A percentile compares a stretch with the other conserved stretches of the same genome.
Conservation (phyloP, 2,113 vertebrate species). For the Haplochromis burtoni region DNA sequence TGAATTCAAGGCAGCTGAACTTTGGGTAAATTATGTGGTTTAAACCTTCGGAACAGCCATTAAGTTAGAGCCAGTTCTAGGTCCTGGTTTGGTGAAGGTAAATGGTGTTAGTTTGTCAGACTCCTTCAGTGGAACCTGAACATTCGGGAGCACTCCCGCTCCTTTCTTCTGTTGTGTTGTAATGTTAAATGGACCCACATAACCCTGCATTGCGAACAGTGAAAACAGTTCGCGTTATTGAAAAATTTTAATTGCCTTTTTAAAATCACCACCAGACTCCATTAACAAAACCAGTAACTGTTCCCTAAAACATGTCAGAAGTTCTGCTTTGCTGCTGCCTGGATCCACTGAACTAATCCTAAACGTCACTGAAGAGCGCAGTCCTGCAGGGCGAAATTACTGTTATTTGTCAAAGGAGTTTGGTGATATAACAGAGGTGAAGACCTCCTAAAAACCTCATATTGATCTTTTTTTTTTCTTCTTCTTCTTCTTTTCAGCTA, state of each 20-base stretch:
- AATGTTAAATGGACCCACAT: neutral
- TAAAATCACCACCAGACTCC: neutral
- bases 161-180: neutral
- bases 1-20: neutral
- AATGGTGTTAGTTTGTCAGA: neutral
- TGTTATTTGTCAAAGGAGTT: neutral
- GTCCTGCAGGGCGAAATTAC: neutral
- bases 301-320: neutral
- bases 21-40: neutral
- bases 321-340: neutral
- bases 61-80: neutral
- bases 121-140: neutral
- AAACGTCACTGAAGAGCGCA: neutral
- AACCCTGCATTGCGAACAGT: neutral
- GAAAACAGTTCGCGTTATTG: neutral
- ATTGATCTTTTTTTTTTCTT: neutral
- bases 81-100: neutral
- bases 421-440: neutral
- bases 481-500: neutral
- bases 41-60: neutral
- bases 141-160: neutral
- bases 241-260: neutral
- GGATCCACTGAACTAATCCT: neutral
- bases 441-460: neutral
- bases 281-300: neutral